Percentiles rank a stretch among this genome's conserved stretches.
These are phyloP conservation scores for Tenualosa thibaudeaui DNA, from an alignment of 2,797 vertebrate species.

Conservation along the genomic window DNA sequence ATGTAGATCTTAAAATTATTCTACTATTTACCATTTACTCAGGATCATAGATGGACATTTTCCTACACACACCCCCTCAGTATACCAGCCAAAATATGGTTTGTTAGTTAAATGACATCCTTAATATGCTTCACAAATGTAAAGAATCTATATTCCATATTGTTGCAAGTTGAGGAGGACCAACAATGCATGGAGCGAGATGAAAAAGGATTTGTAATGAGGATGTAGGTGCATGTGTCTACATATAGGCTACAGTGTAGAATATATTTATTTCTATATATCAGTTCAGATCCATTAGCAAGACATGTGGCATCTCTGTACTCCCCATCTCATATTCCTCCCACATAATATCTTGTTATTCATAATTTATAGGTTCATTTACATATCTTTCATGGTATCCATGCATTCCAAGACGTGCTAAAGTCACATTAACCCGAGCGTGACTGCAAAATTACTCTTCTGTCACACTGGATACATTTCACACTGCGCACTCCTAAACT, in stretches of 20 bases:
- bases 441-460: conserved; percentile 34
- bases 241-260: too few species aligned
- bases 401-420: conserved; percentile 42
- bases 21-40: background rate
- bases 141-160: too few species aligned
- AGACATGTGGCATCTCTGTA: conserved; percentile 38
- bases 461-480: background rate
- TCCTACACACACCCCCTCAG: too few species aligned
- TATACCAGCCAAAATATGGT: too few species aligned
- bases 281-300: conserved; percentile 2
- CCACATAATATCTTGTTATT: conserved; percentile 54
- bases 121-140: too few species aligned
- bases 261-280: background rate
- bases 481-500: background rate
- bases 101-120: too few species aligned
- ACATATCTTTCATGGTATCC: conserved; percentile 58
- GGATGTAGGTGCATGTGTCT: background rate
- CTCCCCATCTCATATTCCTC: conserved; percentile 54
- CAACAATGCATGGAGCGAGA: background rate
- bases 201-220: background rate
- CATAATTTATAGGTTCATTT: conserved; percentile 64
- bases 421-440: conserved; percentile 43
- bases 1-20: background rate
- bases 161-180: too few species aligned
- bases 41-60: too few species aligned